A percentile compares a stretch with the other conserved stretches of the same genome.
These are phyloP conservation scores for Paramormyrops kingsleyae DNA, from an alignment of 2,113 vertebrate genomes.

Conservation along the genomic window DNA sequence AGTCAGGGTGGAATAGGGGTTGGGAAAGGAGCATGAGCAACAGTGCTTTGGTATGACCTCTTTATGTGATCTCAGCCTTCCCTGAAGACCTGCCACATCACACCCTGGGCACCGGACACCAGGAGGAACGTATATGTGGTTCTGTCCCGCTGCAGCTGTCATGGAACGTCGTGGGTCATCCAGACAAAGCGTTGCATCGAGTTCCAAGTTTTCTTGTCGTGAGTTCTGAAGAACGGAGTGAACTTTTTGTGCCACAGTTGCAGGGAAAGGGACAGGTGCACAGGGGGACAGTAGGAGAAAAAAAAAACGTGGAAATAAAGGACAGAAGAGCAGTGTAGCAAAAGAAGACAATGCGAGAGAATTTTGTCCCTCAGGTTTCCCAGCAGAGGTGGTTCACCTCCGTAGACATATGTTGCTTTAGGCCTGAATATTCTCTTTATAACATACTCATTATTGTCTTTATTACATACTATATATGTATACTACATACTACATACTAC, in stretches of 20 bases:
- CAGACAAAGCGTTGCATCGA: neutral
- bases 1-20: neutral
- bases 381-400: neutral
- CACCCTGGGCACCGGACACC: neutral
- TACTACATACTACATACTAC: too few relatives aligned
- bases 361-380: neutral
- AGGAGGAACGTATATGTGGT: neutral
- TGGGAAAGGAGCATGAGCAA: neutral
- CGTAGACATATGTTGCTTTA: neutral
- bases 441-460: neutral
- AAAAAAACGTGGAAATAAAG: neutral
- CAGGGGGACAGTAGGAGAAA: neutral
- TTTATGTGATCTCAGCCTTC: constrained; percentile 39
- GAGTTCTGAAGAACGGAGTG: neutral
- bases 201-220: neutral
- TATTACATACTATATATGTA: neutral
- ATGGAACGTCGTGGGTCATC: neutral
- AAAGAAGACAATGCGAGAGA: neutral
- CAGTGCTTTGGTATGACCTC: neutral
- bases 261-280: neutral
- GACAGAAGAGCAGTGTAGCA: neutral
- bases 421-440: neutral
- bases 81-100: constrained; percentile 36
- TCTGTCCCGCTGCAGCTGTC: neutral
- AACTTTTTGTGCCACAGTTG: neutral